These are phyloP conservation scores for Elymnias hypermnestra DNA, from an alignment of 1,140 invertebrate species.

Conservation along the genomic window DNA sequence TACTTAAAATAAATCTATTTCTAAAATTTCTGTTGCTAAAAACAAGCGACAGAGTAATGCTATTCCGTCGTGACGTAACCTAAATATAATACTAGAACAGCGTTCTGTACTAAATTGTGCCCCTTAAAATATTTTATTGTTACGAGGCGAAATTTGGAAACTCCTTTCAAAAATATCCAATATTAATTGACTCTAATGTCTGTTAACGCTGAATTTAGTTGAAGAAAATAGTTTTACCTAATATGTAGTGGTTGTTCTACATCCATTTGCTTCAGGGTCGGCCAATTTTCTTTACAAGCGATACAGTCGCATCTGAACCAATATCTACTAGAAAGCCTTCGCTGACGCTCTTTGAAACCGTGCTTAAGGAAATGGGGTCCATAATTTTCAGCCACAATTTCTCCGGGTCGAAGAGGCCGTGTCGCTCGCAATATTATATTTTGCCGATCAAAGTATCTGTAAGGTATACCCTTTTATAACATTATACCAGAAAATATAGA, in stretches of 20 bases:
- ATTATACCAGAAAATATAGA: too few species aligned
- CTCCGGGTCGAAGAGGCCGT: constrained; percentile 79
- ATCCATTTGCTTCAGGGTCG: constrained; percentile 79
- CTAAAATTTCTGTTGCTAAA: too few species aligned
- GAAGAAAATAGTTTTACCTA: constrained; percentile 36
- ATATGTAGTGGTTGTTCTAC: constrained; percentile 50
- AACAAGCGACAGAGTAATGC: too few species aligned
- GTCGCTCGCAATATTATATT: constrained; percentile 83
- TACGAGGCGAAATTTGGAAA: too few species aligned
- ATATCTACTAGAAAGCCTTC: constrained; percentile 83
- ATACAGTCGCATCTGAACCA: constrained; percentile 87
- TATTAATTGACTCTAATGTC: too few species aligned
- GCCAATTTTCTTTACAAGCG: constrained; percentile 88
- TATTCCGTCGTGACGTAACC: too few species aligned
- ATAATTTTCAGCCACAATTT: constrained; percentile 89
- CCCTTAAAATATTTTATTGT: too few species aligned
- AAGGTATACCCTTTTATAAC: background rate
- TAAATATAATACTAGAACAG: too few species aligned
- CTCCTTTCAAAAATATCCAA: too few species aligned
- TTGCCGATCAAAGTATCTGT: constrained; percentile 85
- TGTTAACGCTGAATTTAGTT: too few species aligned
- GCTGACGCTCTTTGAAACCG: constrained; percentile 78
- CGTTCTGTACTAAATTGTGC: too few species aligned
- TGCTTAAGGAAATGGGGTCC: constrained; percentile 87
- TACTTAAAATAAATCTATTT: too few species aligned